phyloP scores from a whole-genome alignment of 2,113 vertebrate species.

The Stegostoma tigrinum region DNA sequence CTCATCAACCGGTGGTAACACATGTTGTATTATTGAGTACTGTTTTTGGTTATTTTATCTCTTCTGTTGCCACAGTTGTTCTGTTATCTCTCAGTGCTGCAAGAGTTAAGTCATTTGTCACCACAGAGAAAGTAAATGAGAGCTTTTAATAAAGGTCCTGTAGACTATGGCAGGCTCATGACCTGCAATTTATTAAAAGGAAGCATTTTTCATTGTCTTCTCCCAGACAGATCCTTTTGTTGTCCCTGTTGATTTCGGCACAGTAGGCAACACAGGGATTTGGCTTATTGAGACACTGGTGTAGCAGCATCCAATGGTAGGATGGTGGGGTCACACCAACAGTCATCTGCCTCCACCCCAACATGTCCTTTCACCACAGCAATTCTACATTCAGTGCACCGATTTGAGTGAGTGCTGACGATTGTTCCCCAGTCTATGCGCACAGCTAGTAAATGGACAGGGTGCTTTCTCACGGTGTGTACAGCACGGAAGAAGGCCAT shows the following conservation, averaged over 20 bases:
- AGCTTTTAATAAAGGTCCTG: not conserved
- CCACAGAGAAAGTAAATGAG: not conserved
- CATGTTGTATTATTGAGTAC: not conserved
- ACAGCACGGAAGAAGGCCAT: too few relatives aligned
- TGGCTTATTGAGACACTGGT: not conserved
- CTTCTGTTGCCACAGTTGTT: not conserved
- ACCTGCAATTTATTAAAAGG: conserved; percentile 14
- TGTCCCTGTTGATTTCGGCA: not conserved
- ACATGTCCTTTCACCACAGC: not conserved
- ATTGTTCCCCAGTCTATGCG: too few relatives aligned
- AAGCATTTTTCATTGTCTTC: not conserved
- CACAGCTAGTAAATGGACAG: too few relatives aligned
- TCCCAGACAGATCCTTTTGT: not conserved
- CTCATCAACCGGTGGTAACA: not conserved
- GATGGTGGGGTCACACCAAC: not conserved
- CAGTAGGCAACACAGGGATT: not conserved
- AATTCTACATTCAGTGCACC: too few relatives aligned
- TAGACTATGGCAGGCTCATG: not conserved
- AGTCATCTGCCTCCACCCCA: not conserved
- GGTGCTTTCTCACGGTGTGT: too few relatives aligned
- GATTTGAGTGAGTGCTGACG: too few relatives aligned
- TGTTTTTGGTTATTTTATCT: not conserved
- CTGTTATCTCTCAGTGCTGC: not conserved
- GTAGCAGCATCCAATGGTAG: not conserved
- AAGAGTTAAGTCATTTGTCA: conserved; percentile 8